Conservation (phyloP, 2,113 vertebrate genomes). For the Callionymus lyra region DNA sequence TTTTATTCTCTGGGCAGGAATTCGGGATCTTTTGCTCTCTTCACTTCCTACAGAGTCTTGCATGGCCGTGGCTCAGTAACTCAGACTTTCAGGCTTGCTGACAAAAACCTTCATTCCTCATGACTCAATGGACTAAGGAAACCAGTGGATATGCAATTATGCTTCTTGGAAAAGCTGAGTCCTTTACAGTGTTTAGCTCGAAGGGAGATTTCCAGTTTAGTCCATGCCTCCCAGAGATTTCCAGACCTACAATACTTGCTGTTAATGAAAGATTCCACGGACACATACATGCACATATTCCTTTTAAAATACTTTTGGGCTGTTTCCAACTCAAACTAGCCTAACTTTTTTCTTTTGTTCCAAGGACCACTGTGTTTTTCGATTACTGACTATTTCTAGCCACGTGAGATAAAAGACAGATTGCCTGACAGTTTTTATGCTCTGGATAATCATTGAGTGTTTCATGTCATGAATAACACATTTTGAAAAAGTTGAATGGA, state of each 20-base stretch:
- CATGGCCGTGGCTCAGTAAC: slow-evolving; percentile 8
- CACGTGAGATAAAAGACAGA: no score
- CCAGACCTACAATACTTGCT: slow-evolving; percentile 39
- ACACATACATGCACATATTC: slow-evolving; percentile 3
- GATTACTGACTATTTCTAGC: no score
- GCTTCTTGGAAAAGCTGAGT: slow-evolving; percentile 44
- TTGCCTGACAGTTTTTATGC: no score
- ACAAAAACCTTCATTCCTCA: slow-evolving; percentile 20
- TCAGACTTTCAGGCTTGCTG: slow-evolving; percentile 32
- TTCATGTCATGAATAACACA: no score
- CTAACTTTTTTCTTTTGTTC: no score
- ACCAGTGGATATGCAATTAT: slow-evolving; percentile 55
- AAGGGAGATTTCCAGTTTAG: slow-evolving; percentile 47
- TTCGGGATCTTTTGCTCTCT: slow-evolving; percentile 25
- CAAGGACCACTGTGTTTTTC: no score
- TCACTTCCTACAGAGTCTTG: slow-evolving; percentile 1
- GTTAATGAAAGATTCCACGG: no score
- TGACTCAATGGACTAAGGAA: slow-evolving; percentile 28
- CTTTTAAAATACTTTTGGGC: no score
- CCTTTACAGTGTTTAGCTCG: slow-evolving; percentile 35
- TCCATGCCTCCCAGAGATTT: slow-evolving; percentile 40
- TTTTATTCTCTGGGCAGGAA: slow-evolving; percentile 34
- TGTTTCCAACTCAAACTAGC: no score
- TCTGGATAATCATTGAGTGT: no score
- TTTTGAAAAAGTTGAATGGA: no score